These are phyloP conservation scores for Thryonomys swinderianus DNA, from an alignment of 2,113 vertebrate species.

Conservation along the genomic window DNA sequence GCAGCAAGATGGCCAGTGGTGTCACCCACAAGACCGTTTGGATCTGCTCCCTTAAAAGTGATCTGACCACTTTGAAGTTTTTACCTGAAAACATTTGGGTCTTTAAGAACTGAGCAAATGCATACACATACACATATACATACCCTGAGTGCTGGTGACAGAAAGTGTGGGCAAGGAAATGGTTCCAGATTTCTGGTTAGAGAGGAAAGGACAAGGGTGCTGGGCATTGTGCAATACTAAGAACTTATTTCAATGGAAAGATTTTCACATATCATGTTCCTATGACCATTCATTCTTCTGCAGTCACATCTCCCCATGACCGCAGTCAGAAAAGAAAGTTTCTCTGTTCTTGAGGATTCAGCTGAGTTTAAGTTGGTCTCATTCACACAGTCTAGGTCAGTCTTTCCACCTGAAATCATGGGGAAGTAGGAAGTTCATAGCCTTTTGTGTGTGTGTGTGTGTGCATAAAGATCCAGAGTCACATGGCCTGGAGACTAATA, in stretches of 20 bases:
- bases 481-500: background rate
- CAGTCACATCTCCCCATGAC: background rate
- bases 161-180: conserved; percentile 17
- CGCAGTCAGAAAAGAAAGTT: background rate
- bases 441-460: too few species aligned
- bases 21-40: background rate
- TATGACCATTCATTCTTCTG: background rate
- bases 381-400: background rate
- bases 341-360: background rate
- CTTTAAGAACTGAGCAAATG: background rate
- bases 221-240: conserved; percentile 37
- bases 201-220: conserved; percentile 4
- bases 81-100: conserved; percentile 4
- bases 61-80: background rate
- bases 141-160: background rate
- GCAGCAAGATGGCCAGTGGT: too few species aligned
- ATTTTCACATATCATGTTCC: background rate
- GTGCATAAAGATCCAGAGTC: background rate
- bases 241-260: conserved; percentile 12
- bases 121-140: background rate
- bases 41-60: background rate
- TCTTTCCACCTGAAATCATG: background rate
- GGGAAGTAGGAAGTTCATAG: background rate
- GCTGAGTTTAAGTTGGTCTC: background rate
- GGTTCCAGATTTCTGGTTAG: conserved; percentile 34